These are phyloP conservation scores for Eupithecia exiguata DNA, from an alignment of 2,888 invertebrate genomes.

Conservation along the genomic window DNA sequence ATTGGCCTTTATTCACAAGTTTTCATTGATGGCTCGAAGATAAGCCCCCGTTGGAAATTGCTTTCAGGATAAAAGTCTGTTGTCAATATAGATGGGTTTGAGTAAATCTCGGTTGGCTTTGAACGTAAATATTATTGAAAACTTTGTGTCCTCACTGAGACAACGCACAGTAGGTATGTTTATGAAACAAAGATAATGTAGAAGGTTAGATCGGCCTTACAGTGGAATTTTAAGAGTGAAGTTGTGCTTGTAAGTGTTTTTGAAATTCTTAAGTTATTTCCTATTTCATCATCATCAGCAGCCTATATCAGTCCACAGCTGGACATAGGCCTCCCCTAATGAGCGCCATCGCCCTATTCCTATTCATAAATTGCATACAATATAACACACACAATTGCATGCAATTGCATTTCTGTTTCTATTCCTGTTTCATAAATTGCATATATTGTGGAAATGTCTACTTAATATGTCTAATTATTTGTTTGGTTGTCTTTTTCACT, in stretches of 20 bases:
- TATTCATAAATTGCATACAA: no score
- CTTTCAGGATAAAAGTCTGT: conserved; percentile 14
- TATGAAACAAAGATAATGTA: neutral
- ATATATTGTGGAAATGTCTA: no score
- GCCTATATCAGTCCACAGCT: no score
- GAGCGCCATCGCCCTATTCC: no score
- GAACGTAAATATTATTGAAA: conserved; percentile 3
- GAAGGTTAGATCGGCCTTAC: neutral
- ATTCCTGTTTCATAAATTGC: no score
- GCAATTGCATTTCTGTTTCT: no score
- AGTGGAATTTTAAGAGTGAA: neutral
- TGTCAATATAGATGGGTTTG: conserved; percentile 7
- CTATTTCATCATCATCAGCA: no score
- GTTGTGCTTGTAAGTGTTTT: neutral
- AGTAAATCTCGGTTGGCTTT: conserved; percentile 7
- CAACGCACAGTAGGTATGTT: conserved; percentile 1
- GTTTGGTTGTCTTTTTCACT: no score
- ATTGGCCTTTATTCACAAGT: conserved; percentile 16
- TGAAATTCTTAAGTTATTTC: neutral
- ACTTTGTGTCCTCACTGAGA: conserved; percentile 2
- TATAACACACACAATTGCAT: no score
- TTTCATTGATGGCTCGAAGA: conserved; percentile 15
- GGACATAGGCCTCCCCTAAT: no score
- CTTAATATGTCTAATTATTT: no score
- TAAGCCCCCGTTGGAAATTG: conserved; percentile 16